Conservation (phyloP, 1,140 invertebrate species). For the Apis laboriosa region DNA sequence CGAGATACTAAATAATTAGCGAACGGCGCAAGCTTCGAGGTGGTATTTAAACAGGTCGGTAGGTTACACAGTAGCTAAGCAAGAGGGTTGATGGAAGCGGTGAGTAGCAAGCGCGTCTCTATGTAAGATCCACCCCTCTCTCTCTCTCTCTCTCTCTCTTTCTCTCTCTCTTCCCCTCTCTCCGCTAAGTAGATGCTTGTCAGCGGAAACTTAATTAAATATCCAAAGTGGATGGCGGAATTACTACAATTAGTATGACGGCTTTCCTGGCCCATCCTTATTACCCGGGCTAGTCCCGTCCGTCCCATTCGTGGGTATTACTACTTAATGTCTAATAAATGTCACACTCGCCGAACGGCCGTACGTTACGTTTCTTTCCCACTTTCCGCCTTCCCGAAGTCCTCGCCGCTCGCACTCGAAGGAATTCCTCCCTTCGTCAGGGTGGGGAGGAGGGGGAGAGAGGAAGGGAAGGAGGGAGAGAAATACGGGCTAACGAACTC, state of each 20-base stretch:
- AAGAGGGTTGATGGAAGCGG: conserved; percentile 46
- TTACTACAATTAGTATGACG: conserved; percentile 81
- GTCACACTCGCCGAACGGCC: conserved; percentile 70
- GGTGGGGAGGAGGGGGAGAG: neutral
- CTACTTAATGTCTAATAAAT: conserved; percentile 82
- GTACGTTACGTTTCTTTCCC: conserved; percentile 59
- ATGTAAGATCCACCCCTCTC: conserved; percentile 54
- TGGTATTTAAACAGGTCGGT: conserved; percentile 63
- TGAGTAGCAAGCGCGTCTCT: conserved; percentile 37
- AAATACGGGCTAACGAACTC: conserved; percentile 38
- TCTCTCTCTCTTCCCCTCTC: neutral
- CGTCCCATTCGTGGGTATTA: conserved; percentile 76
- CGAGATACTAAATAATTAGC: conserved; percentile 62
- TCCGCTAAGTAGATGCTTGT: conserved; percentile 73
- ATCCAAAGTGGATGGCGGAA: conserved; percentile 80
- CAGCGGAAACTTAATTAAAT: conserved; percentile 81
- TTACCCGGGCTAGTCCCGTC: conserved; percentile 74
- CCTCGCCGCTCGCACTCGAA: conserved; percentile 7
- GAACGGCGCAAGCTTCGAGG: conserved; percentile 47
- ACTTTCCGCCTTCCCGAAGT: conserved; percentile 9
- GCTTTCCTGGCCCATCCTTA: conserved; percentile 74
- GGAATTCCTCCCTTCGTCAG: conserved; percentile 47
- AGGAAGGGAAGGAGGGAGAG: neutral
- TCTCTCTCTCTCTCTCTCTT: conserved; percentile 12
- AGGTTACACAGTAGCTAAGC: conserved; percentile 57